A percentile compares a stretch with the other conserved stretches of the same genome.
Evolutionary conservation across 2,888 invertebrate genomes (phyloP).

Genomic region (Geophilus truncorum): DNA sequence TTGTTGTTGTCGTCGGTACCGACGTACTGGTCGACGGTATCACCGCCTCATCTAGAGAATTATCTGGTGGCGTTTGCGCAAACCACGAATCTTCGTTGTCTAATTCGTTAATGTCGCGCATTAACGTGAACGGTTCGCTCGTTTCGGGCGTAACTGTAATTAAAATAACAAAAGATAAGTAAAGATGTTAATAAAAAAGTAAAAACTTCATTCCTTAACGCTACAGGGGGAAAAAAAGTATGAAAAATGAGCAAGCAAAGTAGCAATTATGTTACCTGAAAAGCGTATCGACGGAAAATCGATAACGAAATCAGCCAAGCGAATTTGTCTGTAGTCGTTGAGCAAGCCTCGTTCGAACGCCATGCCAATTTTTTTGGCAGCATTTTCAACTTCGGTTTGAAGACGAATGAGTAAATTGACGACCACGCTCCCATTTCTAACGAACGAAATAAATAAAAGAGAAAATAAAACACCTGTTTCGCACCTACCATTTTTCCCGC

Average conservation of each 20-base stretch:
- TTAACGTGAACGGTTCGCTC: conserved; percentile 6
- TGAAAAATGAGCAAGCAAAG: not conserved
- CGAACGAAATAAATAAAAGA: conserved; percentile 29
- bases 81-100: not conserved
- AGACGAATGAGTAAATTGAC: conserved; percentile 41
- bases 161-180: not conserved
- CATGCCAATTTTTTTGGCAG: conserved; percentile 46
- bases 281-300: conserved; percentile 47
- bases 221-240: not conserved
- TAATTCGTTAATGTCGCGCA: not conserved
- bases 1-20: not conserved
- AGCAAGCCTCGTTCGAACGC: conserved; percentile 46
- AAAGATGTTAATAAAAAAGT: not conserved
- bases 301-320: conserved; percentile 45
- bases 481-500: conserved; percentile 1
- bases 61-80: not conserved
- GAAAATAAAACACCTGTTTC: conserved; percentile 14
- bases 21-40: not conserved
- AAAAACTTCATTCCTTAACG: not conserved
- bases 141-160: not conserved
- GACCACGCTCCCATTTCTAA: conserved; percentile 37
- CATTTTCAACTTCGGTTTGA: conserved; percentile 41
- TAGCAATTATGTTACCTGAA: conserved; percentile 36
- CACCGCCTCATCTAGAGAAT: not conserved
- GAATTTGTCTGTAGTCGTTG: conserved; percentile 44